Percentiles rank a stretch among this genome's conserved stretches.
phyloP scores from a whole-genome alignment of 2,888 invertebrate species.

The Amphimallon solstitiale region DNA sequence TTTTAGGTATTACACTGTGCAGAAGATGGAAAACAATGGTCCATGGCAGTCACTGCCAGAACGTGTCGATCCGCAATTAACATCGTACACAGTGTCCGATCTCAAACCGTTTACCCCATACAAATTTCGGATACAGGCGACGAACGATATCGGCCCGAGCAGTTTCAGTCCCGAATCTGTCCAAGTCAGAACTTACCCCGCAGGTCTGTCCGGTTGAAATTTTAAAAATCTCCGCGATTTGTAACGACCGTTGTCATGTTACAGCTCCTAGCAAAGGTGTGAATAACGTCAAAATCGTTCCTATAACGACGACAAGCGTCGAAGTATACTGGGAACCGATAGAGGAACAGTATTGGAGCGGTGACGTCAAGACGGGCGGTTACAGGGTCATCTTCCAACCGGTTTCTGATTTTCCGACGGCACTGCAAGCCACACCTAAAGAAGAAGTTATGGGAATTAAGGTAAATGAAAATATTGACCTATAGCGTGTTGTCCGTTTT shows the following conservation, averaged over 20 bases:
- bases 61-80: constrained; percentile 86
- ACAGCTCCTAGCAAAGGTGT: constrained; percentile 88
- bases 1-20: constrained; percentile 88
- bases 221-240: no score
- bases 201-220: constrained; percentile 67
- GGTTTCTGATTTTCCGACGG: constrained; percentile 87
- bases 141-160: constrained; percentile 95
- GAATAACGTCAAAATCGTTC: constrained; percentile 84
- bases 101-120: constrained; percentile 90
- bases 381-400: constrained; percentile 91
- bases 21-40: constrained; percentile 85
- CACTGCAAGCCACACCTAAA: constrained; percentile 84
- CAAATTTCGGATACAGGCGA: constrained; percentile 92
- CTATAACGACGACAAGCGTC: constrained; percentile 94
- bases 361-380: constrained; percentile 86
- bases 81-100: constrained; percentile 85
- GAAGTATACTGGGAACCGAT: constrained; percentile 90
- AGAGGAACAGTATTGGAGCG: constrained; percentile 84
- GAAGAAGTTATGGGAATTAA: constrained; percentile 84
- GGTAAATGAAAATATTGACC: constrained; percentile 66
- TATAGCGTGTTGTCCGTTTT: no score
- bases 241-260: constrained; percentile 38
- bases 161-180: constrained; percentile 90
- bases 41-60: constrained; percentile 88
- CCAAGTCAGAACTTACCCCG: constrained; percentile 87